A percentile compares a stretch with the other conserved stretches of the same genome.
phyloP scores from a whole-genome alignment of 2,113 vertebrate genomes.

The Coracopsis vasa region DNA sequence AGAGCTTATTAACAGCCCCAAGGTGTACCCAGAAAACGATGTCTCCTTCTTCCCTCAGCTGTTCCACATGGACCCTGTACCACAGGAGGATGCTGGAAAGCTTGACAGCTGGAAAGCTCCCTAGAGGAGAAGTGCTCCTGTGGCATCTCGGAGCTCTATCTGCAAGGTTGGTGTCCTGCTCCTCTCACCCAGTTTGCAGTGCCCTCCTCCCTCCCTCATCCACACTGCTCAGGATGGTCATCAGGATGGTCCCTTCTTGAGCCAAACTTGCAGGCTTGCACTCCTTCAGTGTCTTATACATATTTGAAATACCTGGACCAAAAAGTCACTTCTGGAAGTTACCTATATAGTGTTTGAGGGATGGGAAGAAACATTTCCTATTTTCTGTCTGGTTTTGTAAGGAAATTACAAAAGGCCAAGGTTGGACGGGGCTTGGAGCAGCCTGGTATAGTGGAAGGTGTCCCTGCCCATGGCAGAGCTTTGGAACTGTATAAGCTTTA shows the following conservation, averaged over 20 bases:
- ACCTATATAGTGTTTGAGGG: not conserved
- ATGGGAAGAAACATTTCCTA: not conserved
- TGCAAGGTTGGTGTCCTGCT: not conserved
- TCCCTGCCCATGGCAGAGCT: not conserved
- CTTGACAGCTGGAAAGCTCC: not conserved
- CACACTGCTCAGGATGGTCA: not conserved
- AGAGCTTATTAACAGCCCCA: not conserved
- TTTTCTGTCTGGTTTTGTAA: not conserved
- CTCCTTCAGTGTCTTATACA: not conserved
- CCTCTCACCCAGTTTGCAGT: accelerated
- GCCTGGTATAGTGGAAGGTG: not conserved
- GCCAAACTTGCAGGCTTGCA: not conserved
- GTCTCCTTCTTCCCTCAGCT: not conserved
- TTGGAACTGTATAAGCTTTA: too few relatives aligned
- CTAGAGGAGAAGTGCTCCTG: slow-evolving; percentile 23
- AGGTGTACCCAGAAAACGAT: not conserved
- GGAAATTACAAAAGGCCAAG: not conserved
- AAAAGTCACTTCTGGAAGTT: not conserved
- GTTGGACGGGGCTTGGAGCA: not conserved
- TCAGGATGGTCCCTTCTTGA: not conserved
- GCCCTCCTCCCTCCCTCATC: not conserved
- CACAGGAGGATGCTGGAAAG: not conserved
- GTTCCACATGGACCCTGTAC: slow-evolving; percentile 5
- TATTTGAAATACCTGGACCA: not conserved
- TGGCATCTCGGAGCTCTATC: not conserved